Evolutionary conservation across 2,113 vertebrate species (phyloP), one percentile per base, ranked within the genome.

Genomic region (Cercocebus atys): DNA sequence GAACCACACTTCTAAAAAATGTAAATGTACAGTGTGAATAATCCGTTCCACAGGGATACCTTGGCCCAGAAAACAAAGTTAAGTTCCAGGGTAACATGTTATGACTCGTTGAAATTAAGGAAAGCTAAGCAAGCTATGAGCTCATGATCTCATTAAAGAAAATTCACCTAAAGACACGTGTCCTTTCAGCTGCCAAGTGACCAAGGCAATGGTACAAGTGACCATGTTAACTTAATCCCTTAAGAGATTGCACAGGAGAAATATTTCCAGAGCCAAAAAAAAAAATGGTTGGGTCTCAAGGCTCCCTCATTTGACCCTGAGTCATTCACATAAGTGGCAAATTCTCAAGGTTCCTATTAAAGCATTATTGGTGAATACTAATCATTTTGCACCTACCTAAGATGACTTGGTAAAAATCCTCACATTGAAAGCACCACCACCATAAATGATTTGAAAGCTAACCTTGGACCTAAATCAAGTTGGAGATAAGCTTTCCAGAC

Each of bases 121-220:
- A 85, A n/a, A 88, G 38, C 76, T 86, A 94, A 96, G 88, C 12
- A 93, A 88, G 59, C 43, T 68, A 40, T 43, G 59, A 96, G 59
- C 90, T 86, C 75, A 22, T 78, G 85, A 96, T 20, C 20, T 97
- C 90, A 50, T 17, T 78, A 87, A 94, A 88, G 55, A 95, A 95
- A 90, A 90, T 72, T 84, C 95, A 97, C 52, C 79, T 94, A 45
- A 50, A 96, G 61, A 89, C 72, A 76, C 17, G 3, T 0, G 84
- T 50, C 55, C 50, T 43, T 96, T 95, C 76, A 35, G 50, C 66
- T 85, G 89, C 87, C 59, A 97, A 92, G 70, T 92, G 95, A 45
- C 45, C 95, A 96, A 64, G 61, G 61, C 30, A 32, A 97, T 2
- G 0, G 52, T 79, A 70, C 0, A 2, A 93, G 82, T 72, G 13